Evolutionary conservation across 2,113 vertebrate species (phyloP), one percentile per base, ranked within the genome.

Genomic region (Parotia lawesii): DNA sequence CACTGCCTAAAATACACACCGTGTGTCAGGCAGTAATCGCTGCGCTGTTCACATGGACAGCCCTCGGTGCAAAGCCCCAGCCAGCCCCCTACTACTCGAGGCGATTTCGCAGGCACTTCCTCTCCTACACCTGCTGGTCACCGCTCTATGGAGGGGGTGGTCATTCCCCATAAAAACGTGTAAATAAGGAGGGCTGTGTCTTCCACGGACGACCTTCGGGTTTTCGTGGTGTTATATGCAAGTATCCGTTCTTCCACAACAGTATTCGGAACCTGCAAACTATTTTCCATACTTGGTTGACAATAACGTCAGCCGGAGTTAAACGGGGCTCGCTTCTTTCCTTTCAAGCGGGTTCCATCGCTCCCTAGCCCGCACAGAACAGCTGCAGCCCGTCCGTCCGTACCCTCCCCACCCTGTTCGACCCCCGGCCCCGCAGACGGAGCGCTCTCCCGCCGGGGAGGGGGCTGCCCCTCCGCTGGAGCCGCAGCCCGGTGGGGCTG

Each of bases 41-140:
- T 19, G 82, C 71, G 0, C 44, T 82, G 15, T 69, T 82, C 77
- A 8, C 78, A 33, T 10, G 75, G 61, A 10, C 66, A 16, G 0
- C 17, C 37, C 48, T 5, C 35, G 0, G 47, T 15, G 54, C n/a
- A 69, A 44, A 87, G 57, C 15, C 24, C 45, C 76, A 37, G 1
- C 14, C 69, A 19, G 42, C 73, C 12, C 25, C 25, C 48, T 20
- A 13, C 44, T 42, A 6, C 57, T 54, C 16, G 47, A 78, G 72
- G 38, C 76, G 19, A 60, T 69, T 77, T 69, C 35, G 37, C 28
- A 33, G 88, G 51, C 73, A 35, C 60, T 82, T 93, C 71, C 94
- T 83, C 83, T 85, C 40, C 72, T 93, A 89, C 96, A 91, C 93
- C 93, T 95, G 93, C 92, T 45, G 16, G 51, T 58, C 81, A 29